phyloP scores from a whole-genome alignment of 1,140 invertebrate genomes.

The Bombyx mandarina region DNA sequence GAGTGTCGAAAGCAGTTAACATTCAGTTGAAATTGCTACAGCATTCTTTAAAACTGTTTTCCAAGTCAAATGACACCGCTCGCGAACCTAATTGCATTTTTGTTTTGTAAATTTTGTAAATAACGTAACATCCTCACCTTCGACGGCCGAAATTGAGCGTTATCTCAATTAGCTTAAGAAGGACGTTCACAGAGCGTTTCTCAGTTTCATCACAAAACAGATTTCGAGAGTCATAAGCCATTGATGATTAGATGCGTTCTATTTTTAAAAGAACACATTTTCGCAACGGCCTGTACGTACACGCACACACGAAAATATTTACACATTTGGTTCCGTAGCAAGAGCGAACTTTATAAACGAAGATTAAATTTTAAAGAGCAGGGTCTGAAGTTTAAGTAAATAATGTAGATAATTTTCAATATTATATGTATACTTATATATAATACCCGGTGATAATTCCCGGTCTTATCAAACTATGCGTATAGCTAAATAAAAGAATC shows the following conservation, averaged over 20 bases:
- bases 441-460: no score
- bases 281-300: conserved; percentile 25
- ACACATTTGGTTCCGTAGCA: no score
- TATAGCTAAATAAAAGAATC: no score
- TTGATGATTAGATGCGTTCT: conserved; percentile 51
- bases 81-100: conserved; percentile 42
- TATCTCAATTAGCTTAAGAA: conserved; percentile 1
- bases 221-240: not conserved
- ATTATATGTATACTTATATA: no score
- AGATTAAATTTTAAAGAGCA: no score
- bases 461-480: no score
- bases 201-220: not conserved
- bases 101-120: no score
- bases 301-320: no score
- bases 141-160: conserved; percentile 4
- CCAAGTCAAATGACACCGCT: conserved; percentile 54
- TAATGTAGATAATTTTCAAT: no score
- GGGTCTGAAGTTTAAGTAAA: no score
- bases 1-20: conserved; percentile 28
- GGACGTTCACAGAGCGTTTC: not conserved
- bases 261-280: conserved; percentile 37
- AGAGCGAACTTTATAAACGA: no score
- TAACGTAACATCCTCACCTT: not conserved
- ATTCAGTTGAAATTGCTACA: conserved; percentile 38
- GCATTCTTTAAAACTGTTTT: conserved; percentile 25